These are phyloP conservation scores for Ruditapes philippinarum DNA, from an alignment of 1,140 invertebrate genomes.

Conservation along the genomic window DNA sequence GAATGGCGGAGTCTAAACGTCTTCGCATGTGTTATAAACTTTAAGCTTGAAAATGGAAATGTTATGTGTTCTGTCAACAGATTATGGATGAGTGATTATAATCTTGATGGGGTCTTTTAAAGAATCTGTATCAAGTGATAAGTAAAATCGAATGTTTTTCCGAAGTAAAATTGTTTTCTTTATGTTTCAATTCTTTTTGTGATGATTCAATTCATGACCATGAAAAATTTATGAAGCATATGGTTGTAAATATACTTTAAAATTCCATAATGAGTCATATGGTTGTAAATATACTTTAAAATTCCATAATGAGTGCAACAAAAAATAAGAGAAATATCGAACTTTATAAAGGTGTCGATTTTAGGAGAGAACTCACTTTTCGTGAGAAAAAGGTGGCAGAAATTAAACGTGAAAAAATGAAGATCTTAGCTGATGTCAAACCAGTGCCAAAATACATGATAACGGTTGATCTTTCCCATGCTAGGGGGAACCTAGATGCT, in stretches of 20 bases:
- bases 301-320: slow-evolving; percentile 33
- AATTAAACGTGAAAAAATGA: slow-evolving; percentile 71
- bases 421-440: slow-evolving; percentile 62
- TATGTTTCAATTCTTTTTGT: too few species aligned
- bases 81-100: background rate
- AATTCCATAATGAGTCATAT: too few species aligned
- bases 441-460: slow-evolving; percentile 74
- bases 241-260: too few species aligned
- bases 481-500: slow-evolving; percentile 83
- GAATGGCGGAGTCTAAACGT: slow-evolving; percentile 38
- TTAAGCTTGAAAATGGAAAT: background rate
- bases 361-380: slow-evolving; percentile 72
- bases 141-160: too few species aligned
- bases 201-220: too few species aligned
- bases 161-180: too few species aligned
- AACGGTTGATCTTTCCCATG: slow-evolving; percentile 85
- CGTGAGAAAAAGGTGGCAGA: slow-evolving; percentile 69
- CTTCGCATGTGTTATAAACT: background rate
- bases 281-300: too few species aligned
- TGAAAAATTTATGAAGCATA: too few species aligned
- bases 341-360: slow-evolving; percentile 51
- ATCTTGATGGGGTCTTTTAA: too few species aligned
- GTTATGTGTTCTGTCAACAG: background rate
- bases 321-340: slow-evolving; percentile 21
- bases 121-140: too few species aligned